Conservation (phyloP, 2,113 vertebrate genomes). For the Argyrosomus japonicus region DNA sequence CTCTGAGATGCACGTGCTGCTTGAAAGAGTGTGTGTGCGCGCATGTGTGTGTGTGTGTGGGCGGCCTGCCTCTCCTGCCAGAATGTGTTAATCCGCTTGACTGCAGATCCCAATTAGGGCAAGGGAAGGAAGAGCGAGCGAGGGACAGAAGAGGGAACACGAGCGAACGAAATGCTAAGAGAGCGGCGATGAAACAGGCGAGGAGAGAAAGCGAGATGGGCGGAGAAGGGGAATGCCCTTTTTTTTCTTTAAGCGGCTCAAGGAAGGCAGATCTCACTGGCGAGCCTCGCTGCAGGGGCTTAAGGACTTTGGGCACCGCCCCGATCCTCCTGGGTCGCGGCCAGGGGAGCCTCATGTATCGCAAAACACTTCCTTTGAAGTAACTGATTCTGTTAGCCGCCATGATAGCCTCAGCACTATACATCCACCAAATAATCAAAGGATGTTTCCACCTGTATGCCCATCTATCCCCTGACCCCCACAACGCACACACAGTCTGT, state of each 20-base stretch:
- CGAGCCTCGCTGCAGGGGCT: conserved; percentile 31
- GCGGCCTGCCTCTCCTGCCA: conserved; percentile 84
- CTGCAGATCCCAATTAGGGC: conserved; percentile 86
- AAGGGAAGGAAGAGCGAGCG: conserved; percentile 69
- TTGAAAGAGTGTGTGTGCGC: conserved; percentile 41
- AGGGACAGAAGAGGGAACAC: conserved; percentile 60
- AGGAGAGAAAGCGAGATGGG: conserved; percentile 36
- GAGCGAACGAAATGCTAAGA: conserved; percentile 52
- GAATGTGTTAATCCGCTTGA: conserved; percentile 85
- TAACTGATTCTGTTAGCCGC: conserved; percentile 18
- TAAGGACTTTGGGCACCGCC: conserved; percentile 46
- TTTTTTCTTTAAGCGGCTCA: conserved; percentile 59
- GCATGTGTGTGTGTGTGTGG: conserved; percentile 59
- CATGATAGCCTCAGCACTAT: not conserved
- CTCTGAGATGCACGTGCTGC: conserved; percentile 71
- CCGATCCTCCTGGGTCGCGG: conserved; percentile 27
- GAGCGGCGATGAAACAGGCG: conserved; percentile 45
- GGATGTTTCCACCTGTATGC: not conserved
- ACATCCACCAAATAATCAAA: not conserved
- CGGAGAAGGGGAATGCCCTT: conserved; percentile 56
- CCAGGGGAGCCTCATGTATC: conserved; percentile 2
- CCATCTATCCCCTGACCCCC: not conserved
- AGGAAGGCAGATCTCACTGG: conserved; percentile 35
- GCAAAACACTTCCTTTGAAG: conserved; percentile 4
- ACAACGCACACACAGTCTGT: not conserved